Conservation (phyloP, 2,888 invertebrate genomes). For the Macrophya annulata region DNA sequence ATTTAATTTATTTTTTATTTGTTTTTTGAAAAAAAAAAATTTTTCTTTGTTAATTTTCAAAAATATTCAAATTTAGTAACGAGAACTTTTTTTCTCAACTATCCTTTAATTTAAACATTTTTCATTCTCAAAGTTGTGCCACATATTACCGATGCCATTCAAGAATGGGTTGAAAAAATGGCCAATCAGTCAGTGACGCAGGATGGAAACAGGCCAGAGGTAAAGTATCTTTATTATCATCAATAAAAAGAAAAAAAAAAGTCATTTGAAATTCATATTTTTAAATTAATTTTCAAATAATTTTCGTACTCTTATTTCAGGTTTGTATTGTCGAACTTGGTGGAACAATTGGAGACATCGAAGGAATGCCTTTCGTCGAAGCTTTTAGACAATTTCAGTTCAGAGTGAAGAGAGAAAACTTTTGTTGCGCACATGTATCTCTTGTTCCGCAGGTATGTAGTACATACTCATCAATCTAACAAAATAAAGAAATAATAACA, state of each 20-base stretch:
- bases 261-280: not conserved
- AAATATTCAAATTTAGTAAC: no score
- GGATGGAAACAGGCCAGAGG: conserved; percentile 86
- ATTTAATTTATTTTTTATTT: no score
- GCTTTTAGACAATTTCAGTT: conserved; percentile 99
- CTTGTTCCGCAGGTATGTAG: conserved; percentile 92
- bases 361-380: conserved; percentile 99
- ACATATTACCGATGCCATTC: conserved; percentile 98
- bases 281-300: not conserved
- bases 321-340: conserved; percentile 97
- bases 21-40: no score
- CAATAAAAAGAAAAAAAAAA: no score
- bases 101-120: not conserved
- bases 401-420: conserved; percentile 94
- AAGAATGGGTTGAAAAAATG: conserved; percentile 98
- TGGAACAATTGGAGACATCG: conserved; percentile 99
- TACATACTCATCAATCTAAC: conserved; percentile 15
- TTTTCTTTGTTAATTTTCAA: no score
- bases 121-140: conserved; percentile 89
- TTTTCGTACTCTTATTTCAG: conserved; percentile 76
- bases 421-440: conserved; percentile 98
- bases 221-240: conserved; percentile 71
- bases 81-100: no score
- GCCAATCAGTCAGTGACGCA: conserved; percentile 91
- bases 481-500: not conserved